Evolutionary conservation across 2,113 vertebrate genomes (phyloP).

Genomic region (Xenopus tropicalis): DNA sequence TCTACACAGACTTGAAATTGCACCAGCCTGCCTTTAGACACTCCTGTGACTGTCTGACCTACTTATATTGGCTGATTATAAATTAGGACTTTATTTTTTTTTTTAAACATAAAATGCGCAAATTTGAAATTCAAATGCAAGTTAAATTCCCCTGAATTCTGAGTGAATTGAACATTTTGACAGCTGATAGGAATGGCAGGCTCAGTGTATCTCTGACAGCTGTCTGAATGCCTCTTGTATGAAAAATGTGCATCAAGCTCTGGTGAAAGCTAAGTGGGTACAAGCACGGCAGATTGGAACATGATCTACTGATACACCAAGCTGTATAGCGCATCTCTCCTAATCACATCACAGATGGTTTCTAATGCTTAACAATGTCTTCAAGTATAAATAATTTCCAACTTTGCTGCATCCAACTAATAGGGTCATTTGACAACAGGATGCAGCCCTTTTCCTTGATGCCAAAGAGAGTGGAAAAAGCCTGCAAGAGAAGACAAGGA

Average conservation of each 20-base stretch:
- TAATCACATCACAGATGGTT: constrained; percentile 5
- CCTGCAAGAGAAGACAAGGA: too few species aligned
- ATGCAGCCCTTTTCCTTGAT: too few species aligned
- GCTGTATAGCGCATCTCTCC: neutral
- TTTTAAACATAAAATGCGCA: constrained; percentile 26
- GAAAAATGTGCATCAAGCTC: constrained; percentile 20
- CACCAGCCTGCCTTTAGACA: neutral
- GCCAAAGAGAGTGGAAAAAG: too few species aligned
- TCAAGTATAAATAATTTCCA: neutral
- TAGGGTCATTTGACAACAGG: neutral
- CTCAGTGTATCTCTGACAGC: constrained; percentile 34
- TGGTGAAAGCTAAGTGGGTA: constrained; percentile 23
- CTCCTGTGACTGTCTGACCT: constrained; percentile 23
- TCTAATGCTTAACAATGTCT: neutral
- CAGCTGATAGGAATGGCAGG: constrained; percentile 38
- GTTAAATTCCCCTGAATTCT: constrained; percentile 32
- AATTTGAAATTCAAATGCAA: constrained; percentile 41
- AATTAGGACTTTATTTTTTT: constrained; percentile 37
- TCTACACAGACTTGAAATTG: constrained; percentile 14
- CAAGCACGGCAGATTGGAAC: constrained; percentile 18
- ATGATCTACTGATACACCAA: constrained; percentile 18
- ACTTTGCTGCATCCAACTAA: neutral
- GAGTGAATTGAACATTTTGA: constrained; percentile 40
- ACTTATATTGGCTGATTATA: constrained; percentile 39
- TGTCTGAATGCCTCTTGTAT: constrained; percentile 29